A percentile compares a stretch with the other conserved stretches of the same genome.
These are phyloP conservation scores for Rhea americana DNA, from an alignment of 2,113 vertebrate genomes.

Conservation along the genomic window DNA sequence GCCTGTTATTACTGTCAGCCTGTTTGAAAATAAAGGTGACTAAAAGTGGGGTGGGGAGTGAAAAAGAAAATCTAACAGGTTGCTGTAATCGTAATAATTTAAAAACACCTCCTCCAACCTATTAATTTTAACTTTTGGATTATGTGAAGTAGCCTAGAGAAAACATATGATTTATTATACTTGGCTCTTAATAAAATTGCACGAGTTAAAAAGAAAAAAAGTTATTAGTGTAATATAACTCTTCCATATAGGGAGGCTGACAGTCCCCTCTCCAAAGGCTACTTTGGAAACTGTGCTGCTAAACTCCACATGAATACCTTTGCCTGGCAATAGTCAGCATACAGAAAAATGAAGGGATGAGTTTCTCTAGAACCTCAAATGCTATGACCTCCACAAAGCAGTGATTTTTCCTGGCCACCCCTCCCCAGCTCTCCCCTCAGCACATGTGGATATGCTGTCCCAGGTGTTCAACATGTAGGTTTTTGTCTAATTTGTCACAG, in stretches of 20 bases:
- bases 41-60: not conserved
- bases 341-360: not conserved
- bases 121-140: not conserved
- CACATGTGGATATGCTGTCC: not conserved
- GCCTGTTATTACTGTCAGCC: not conserved
- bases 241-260: not conserved
- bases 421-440: not conserved
- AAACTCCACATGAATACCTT: not conserved
- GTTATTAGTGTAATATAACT: not conserved
- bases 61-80: conserved; percentile 14
- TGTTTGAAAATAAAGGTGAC: conserved; percentile 39
- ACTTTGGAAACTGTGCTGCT: accelerated
- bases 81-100: not conserved
- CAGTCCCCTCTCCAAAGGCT: accelerated
- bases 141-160: not conserved
- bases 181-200: not conserved
- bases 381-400: accelerated
- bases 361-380: not conserved
- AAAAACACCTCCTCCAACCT: not conserved
- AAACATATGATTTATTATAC: not conserved
- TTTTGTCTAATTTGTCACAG: accelerated
- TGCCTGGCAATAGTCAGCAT: not conserved
- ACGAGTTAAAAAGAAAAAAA: not conserved
- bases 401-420: not conserved
- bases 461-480: not conserved